These are phyloP conservation scores for Tamias sibiricus DNA, from an alignment of 2,113 vertebrate species.

Conservation along the genomic window DNA sequence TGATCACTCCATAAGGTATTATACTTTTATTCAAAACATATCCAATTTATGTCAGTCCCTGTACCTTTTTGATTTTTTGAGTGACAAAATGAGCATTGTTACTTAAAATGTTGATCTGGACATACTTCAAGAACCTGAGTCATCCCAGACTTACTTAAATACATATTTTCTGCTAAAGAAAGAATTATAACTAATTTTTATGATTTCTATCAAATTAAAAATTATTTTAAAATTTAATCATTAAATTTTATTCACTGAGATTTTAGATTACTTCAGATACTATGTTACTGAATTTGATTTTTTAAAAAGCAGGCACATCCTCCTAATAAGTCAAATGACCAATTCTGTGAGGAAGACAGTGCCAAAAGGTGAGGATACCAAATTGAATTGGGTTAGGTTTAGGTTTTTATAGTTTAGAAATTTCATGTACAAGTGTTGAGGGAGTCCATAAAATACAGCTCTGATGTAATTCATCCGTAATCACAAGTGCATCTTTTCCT, in stretches of 20 bases:
- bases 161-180: neutral
- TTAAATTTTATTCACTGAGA: neutral
- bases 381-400: neutral
- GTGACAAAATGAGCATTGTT: neutral
- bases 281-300: neutral
- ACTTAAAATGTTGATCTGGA: neutral
- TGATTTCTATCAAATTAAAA: constrained; percentile 45
- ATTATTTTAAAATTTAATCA: neutral
- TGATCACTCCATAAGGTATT: neutral
- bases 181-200: neutral
- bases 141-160: neutral
- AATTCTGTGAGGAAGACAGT: neutral
- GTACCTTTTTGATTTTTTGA: neutral
- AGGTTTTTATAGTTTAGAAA: neutral
- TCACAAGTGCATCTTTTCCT: neutral
- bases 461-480: neutral
- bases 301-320: neutral
- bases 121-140: neutral
- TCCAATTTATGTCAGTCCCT: neutral
- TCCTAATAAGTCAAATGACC: neutral
- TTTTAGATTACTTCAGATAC: neutral
- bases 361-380: neutral
- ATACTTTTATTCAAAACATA: neutral
- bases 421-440: neutral
- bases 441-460: neutral